These are phyloP conservation scores for Neopelma chrysocephalum DNA, from an alignment of 2,797 vertebrate species.

Conservation along the genomic window DNA sequence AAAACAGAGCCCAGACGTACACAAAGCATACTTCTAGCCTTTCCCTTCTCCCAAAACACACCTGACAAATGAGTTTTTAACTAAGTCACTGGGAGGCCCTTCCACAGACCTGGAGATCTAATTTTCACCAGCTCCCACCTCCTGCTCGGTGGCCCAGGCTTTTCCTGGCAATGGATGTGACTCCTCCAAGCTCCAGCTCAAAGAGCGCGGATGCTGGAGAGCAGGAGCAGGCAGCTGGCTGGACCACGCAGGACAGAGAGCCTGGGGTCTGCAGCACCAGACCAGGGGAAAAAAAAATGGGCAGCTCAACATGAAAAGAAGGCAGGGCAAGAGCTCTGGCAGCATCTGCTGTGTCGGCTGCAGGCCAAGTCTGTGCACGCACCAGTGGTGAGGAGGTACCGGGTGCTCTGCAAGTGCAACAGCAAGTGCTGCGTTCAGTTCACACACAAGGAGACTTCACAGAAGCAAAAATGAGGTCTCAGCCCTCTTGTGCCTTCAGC, in stretches of 20 bases:
- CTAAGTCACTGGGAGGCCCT: background rate
- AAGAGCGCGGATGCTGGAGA: background rate
- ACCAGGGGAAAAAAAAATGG: background rate
- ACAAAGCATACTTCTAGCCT: background rate
- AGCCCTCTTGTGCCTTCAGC: background rate
- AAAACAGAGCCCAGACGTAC: background rate
- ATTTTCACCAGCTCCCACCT: background rate
- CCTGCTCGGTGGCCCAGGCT: background rate
- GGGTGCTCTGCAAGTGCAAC: fast-evolving
- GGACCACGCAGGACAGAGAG: background rate
- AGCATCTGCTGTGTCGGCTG: background rate
- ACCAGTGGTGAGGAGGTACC: background rate
- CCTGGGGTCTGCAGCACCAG: background rate
- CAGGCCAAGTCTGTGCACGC: background rate
- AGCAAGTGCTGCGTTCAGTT: background rate
- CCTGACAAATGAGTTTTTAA: background rate
- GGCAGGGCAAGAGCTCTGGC: background rate
- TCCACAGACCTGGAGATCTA: background rate
- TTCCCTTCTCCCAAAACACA: background rate
- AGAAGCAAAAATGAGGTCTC: background rate
- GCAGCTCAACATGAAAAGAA: background rate
- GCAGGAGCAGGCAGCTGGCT: background rate
- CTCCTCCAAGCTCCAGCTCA: background rate
- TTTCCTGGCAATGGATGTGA: background rate
- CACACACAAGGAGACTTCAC: background rate